Evolutionary conservation across 2,113 vertebrate species (phyloP), one percentile per base, ranked within the genome.

Genomic region (Lepidothrix coronata): DNA sequence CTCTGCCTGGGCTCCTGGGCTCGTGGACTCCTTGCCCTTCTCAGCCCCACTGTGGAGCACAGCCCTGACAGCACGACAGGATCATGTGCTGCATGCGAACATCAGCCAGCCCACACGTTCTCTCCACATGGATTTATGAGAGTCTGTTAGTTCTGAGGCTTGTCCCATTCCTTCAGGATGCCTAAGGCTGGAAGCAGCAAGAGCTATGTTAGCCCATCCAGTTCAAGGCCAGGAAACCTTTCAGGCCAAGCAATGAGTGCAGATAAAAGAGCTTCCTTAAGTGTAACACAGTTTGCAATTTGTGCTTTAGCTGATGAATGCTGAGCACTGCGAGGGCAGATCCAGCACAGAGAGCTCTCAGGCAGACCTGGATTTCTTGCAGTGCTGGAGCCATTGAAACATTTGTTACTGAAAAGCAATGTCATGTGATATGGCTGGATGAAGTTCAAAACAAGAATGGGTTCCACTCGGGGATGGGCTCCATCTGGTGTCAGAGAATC

Each of bases 401-500:
- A 3, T 14, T 35, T 70, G 30, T n/a, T 62, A 23, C 21, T 7
- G 63, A 63, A 91, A 85, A 88, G 46, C 51, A 66, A 20, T 27
- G 62, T 76, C 67, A 35, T 6, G 0, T 25, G 76, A 25, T 24
- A 76, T 0, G n/a, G 59, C 44, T 65, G 46, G 46, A 37, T 66
- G 43, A 76, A 80, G 57, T 63, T 74, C 67, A 24, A 35, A 91
- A 27, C 41, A 37, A 5, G 31, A 65, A 43, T 6, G 2, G 30
- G 35, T 71, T 85, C 71, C 21, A 19, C 15, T 62, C 57, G 35
- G 37, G 63, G 37, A 52, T 33, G 57, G 48, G 84, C 88, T 82
- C 84, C 75, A 66, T 52, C 90, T 90, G 71, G 25, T 88, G 88
- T 80, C 43, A 74, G 48, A 78, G 65, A 68, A 54, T 68, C 9